Evolutionary conservation across 2,888 invertebrate species (phyloP), one percentile per base, ranked within the genome.

Genomic region (Catocala nupta): DNA sequence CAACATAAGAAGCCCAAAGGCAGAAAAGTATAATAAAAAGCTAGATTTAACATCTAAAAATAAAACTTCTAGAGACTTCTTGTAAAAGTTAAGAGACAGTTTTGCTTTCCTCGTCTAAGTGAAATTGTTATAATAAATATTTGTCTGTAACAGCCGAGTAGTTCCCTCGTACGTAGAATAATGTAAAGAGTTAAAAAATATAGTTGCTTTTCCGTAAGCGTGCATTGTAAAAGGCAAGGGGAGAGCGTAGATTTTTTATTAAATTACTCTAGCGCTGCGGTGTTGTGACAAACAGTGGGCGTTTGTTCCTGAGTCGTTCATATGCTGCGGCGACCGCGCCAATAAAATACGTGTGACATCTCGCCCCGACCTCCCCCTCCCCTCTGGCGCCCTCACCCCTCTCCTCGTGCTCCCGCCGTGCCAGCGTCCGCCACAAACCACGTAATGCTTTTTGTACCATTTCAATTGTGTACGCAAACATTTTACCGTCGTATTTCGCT

Each of bases 231-330:
- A 78, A 77, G 72, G 66, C 36, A 16, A 55, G 73, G 72, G 76
- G 67, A 75, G 68, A 75, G 70, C 69, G 68, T 70, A 77, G 72
- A 83, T 85, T 87, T 82, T 72, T 67, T 88, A 91, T 90, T 85
- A 86, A 89, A 89, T 91, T 88, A 89, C 80, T 74, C 67, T 61
- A 68, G 70, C 55, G 54, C 67, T 63, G 70, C 65, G 77, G 74
- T 81, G 79, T 82, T 78, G 85, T 84, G 85, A 88, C 87, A 87
- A 87, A 90, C 85, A 87, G 81, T 76, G 81, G 78, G 68, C 71
- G 77, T 69, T 78, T 78, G 77, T 71, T 79, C 70, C 76, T 74
- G 69, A 74, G 78, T 75, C 75, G 82, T 82, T 84, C 82, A 83
- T 83, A 80, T 80, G 78, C 81, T 77, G 77, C 69, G 70, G 71